These are phyloP conservation scores for Apistogramma diplotaenia DNA, from an alignment of 2,113 vertebrate genomes.

Conservation along the genomic window DNA sequence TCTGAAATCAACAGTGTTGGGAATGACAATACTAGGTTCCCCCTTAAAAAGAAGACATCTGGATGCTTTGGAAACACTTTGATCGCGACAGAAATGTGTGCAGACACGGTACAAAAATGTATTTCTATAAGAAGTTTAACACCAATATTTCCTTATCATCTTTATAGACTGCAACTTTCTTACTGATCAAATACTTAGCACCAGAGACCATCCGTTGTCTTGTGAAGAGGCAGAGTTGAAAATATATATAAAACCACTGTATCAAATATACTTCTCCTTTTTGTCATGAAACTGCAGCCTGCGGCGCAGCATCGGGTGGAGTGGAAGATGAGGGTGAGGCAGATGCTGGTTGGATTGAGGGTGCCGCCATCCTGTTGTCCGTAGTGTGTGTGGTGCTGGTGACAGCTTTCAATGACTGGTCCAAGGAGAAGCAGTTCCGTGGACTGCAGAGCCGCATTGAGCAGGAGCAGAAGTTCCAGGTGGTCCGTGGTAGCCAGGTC, in stretches of 20 bases:
- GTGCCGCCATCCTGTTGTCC: slow-evolving; percentile 94
- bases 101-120: neutral
- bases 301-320: slow-evolving; percentile 81
- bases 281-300: slow-evolving; percentile 72
- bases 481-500: slow-evolving; percentile 89
- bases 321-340: slow-evolving; percentile 93
- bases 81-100: neutral
- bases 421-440: slow-evolving; percentile 98
- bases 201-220: no score
- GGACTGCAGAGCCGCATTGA: slow-evolving; percentile 98
- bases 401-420: slow-evolving; percentile 99
- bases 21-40: neutral
- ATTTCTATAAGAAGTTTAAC: neutral
- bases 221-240: no score
- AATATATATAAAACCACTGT: no score
- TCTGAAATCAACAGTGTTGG: neutral
- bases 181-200: neutral
- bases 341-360: slow-evolving; percentile 98
- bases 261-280: neutral
- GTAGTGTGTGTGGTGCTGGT: slow-evolving; percentile 97
- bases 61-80: neutral
- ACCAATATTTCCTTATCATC: no score
- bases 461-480: slow-evolving; percentile 98
- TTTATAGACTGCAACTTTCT: neutral
- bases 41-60: neutral